phyloP scores from a whole-genome alignment of 1,140 invertebrate genomes.

The Drosophila seguyi region DNA sequence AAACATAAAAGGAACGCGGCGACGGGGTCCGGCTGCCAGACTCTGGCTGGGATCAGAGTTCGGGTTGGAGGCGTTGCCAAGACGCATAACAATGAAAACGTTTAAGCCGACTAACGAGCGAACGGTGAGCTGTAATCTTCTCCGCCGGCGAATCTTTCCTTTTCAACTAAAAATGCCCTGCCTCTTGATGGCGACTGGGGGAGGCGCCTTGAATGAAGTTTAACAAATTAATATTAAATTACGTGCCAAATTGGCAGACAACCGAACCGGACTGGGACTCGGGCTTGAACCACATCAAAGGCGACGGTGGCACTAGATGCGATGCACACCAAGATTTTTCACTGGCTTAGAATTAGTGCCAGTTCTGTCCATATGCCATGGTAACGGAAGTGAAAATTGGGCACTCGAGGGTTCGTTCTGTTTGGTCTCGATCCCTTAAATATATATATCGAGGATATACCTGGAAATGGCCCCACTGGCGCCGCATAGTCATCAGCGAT shows the following conservation, averaged over 20 bases:
- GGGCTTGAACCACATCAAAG: slow-evolving; percentile 42
- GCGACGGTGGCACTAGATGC: slow-evolving; percentile 66
- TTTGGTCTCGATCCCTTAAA: not conserved
- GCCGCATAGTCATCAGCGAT: slow-evolving; percentile 70
- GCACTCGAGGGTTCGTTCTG: slow-evolving; percentile 16
- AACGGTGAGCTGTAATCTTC: slow-evolving; percentile 69
- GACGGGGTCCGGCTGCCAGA: slow-evolving; percentile 15
- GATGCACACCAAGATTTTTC: slow-evolving; percentile 46
- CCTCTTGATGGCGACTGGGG: slow-evolving; percentile 39
- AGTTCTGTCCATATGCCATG: slow-evolving; percentile 41
- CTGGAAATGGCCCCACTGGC: slow-evolving; percentile 65
- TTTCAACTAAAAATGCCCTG: slow-evolving; percentile 26
- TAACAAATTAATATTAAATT: slow-evolving; percentile 84
- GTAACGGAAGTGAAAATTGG: slow-evolving; percentile 66
- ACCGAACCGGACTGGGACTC: slow-evolving; percentile 20
- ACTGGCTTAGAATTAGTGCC: slow-evolving; percentile 42
- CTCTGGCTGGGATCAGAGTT: not conserved
- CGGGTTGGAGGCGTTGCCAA: slow-evolving; percentile 62
- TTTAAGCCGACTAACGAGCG: slow-evolving; percentile 79
- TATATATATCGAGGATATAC: slow-evolving; percentile 17
- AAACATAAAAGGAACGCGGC: slow-evolving; percentile 75
- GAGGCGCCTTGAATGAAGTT: slow-evolving; percentile 76
- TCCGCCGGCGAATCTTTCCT: slow-evolving; percentile 39
- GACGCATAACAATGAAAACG: slow-evolving; percentile 81
- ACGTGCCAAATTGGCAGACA: slow-evolving; percentile 81